Evolutionary conservation across 2,797 vertebrate species (phyloP).

Genomic region (Prionace glauca): DNA sequence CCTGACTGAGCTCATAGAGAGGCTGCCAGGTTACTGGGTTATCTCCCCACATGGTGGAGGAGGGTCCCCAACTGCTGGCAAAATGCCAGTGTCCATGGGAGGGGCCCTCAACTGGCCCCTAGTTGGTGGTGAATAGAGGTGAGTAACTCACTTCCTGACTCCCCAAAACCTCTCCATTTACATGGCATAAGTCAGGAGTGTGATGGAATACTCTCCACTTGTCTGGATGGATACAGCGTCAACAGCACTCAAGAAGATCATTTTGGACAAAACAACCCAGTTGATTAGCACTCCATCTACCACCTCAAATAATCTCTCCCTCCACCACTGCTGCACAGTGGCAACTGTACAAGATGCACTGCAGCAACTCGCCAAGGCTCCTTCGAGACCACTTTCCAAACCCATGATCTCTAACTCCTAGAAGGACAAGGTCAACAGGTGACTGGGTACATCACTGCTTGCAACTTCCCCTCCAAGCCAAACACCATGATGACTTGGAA

Average conservation of each 20-base stretch:
- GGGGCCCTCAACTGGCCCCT: too few species aligned
- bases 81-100: too few species aligned
- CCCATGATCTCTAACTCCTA: neutral
- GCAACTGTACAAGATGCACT: neutral
- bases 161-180: neutral
- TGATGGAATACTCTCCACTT: neutral
- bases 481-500: neutral
- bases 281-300: neutral
- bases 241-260: neutral
- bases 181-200: neutral
- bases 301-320: neutral
- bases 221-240: neutral
- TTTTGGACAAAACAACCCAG: neutral
- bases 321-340: neutral
- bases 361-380: neutral
- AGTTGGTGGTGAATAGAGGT: too few species aligned
- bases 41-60: too few species aligned
- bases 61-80: too few species aligned
- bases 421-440: neutral
- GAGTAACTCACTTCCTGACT: neutral
- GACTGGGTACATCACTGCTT: neutral
- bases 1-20: too few species aligned
- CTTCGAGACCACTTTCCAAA: neutral
- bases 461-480: neutral
- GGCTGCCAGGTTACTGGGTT: too few species aligned